Conservation (phyloP, 2,797 vertebrate genomes). For the Miichthys miiuy region DNA sequence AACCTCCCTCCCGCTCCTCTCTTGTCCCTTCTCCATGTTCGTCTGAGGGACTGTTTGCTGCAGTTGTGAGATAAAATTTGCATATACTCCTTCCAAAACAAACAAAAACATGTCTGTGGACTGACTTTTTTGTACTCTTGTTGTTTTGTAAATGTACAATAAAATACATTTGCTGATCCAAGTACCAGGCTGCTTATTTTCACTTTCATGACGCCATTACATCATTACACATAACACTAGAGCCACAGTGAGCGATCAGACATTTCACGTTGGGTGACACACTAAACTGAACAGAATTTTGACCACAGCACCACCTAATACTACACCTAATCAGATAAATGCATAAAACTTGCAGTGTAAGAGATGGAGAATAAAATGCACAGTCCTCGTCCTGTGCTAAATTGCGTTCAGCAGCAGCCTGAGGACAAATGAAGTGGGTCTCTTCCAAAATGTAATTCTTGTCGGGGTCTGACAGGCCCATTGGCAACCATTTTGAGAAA, state of each 20-base stretch:
- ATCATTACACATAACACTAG: background rate
- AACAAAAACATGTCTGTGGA: constrained; percentile 79
- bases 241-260: background rate
- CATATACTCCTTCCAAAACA: constrained; percentile 75
- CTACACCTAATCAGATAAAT: background rate
- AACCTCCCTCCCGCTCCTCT: background rate
- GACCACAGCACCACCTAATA: background rate
- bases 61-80: constrained; percentile 76
- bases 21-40: constrained; percentile 23
- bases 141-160: constrained; percentile 90
- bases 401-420: background rate
- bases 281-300: background rate
- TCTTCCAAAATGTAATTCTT: too few relatives aligned
- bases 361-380: too few relatives aligned
- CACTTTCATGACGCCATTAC: background rate
- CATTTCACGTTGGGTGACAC: background rate
- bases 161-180: constrained; percentile 86
- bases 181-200: background rate
- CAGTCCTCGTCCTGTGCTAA: background rate
- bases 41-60: constrained; percentile 75
- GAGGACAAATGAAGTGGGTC: background rate
- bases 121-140: constrained; percentile 89
- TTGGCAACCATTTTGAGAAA: too few relatives aligned
- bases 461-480: too few relatives aligned
- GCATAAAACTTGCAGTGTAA: background rate